These are phyloP conservation scores for Chymomyza amoena DNA, from an alignment of 2,888 invertebrate species.

Conservation along the genomic window DNA sequence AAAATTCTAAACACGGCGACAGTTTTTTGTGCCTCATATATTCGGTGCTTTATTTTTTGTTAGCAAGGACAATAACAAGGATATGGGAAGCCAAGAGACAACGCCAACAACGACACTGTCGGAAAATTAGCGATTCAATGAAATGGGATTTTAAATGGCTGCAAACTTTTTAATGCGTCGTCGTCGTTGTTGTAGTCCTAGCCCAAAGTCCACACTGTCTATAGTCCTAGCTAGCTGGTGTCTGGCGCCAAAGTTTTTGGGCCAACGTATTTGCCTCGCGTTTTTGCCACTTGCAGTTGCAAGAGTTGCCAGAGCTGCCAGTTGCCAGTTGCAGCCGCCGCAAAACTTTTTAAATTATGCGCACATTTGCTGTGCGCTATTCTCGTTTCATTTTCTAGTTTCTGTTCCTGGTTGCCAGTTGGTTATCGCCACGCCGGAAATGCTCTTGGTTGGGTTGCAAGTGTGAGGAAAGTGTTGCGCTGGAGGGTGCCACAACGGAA, in stretches of 20 bases:
- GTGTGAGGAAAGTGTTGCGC: slow-evolving; percentile 62
- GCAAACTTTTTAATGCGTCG: slow-evolving; percentile 74
- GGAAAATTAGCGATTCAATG: slow-evolving; percentile 76
- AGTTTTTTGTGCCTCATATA: slow-evolving; percentile 9
- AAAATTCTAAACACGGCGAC: slow-evolving; percentile 15
- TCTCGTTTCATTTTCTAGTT: slow-evolving; percentile 21
- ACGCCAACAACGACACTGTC: slow-evolving; percentile 47
- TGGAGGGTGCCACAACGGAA: slow-evolving; percentile 23
- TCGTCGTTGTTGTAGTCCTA: slow-evolving; percentile 1
- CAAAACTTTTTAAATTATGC: slow-evolving; percentile 71
- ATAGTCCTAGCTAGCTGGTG: slow-evolving; percentile 38
- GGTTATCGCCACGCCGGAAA: slow-evolving; percentile 55
- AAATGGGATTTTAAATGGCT: slow-evolving; percentile 75
- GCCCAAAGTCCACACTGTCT: slow-evolving; percentile 1
- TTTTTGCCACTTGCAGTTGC: slow-evolving; percentile 67
- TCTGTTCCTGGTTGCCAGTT: slow-evolving; percentile 42
- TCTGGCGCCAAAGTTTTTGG: slow-evolving; percentile 57
- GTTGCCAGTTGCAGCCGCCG: slow-evolving; percentile 55
- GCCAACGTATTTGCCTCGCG: slow-evolving; percentile 33
- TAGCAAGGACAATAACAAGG: slow-evolving; percentile 17
- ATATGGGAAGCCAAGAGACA: slow-evolving; percentile 24
- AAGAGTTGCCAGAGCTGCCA: slow-evolving; percentile 23
- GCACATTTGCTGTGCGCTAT: slow-evolving; percentile 60
- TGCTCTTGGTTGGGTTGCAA: slow-evolving; percentile 56
- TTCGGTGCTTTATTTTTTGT: slow-evolving; percentile 7